These are phyloP conservation scores for Archocentrus centrarchus DNA, from an alignment of 2,113 vertebrate species.

Conservation along the genomic window DNA sequence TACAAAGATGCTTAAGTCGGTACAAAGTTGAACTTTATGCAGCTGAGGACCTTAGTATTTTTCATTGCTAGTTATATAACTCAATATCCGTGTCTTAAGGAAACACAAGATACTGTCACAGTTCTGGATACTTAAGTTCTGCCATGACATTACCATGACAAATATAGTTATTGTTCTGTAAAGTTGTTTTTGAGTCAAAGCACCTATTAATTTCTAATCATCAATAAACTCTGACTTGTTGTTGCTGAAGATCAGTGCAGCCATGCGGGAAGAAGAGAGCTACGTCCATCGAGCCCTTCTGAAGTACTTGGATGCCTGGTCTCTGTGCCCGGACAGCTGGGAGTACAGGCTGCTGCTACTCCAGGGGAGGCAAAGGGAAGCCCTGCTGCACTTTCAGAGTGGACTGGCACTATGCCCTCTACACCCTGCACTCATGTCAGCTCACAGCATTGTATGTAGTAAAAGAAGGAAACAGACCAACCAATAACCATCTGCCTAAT, in stretches of 20 bases:
- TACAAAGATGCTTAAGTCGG: background rate
- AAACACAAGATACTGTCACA: background rate
- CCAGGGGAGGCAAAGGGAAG: slow-evolving; percentile 63
- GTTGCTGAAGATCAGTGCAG: slow-evolving; percentile 53
- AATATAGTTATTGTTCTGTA: background rate
- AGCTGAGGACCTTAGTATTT: background rate
- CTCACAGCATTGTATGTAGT: background rate
- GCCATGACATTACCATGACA: background rate
- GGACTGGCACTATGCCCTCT: slow-evolving; percentile 68
- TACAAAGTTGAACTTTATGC: background rate
- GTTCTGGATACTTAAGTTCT: background rate
- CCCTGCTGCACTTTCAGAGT: slow-evolving; percentile 73
- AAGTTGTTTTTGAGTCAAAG: background rate
- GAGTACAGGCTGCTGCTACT: slow-evolving; percentile 74
- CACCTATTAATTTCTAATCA: background rate
- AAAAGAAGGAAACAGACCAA: background rate
- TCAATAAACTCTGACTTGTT: background rate
- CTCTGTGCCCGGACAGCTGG: slow-evolving; percentile 73
- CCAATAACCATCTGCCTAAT: too few relatives aligned
- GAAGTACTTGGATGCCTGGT: slow-evolving; percentile 81
- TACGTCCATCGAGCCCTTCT: slow-evolving; percentile 65
- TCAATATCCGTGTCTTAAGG: background rate
- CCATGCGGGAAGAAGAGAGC: slow-evolving; percentile 58
- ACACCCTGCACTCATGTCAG: slow-evolving; percentile 72
- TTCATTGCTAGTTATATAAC: background rate